These are phyloP conservation scores for Drosophila paranaensis DNA, from an alignment of 2,888 invertebrate species.

Conservation along the genomic window DNA sequence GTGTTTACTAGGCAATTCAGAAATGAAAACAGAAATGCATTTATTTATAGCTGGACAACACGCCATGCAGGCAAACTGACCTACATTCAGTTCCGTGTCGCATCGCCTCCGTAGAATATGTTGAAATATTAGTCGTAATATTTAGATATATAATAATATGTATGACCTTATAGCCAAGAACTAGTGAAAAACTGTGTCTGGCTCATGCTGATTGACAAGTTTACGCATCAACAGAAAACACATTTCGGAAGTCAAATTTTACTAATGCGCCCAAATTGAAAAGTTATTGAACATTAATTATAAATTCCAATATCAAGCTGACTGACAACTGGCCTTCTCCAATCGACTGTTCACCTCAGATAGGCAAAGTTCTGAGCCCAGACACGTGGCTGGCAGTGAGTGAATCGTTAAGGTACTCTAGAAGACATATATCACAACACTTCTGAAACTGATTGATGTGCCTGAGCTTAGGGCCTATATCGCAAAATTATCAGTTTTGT, in stretches of 20 bases:
- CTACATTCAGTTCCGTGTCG: constrained; percentile 63
- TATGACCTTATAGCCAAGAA: constrained; percentile 57
- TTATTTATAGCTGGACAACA: constrained; percentile 65
- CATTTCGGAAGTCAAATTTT: constrained; percentile 33
- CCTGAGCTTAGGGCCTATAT: not conserved
- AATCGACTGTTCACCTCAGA: constrained; percentile 57
- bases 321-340: constrained; percentile 62
- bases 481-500: not conserved
- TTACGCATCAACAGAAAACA: constrained; percentile 48
- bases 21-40: constrained; percentile 61
- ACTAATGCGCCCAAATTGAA: constrained; percentile 53
- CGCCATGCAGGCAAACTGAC: constrained; percentile 59
- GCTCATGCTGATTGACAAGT: constrained; percentile 60
- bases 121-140: constrained; percentile 45
- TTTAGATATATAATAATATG: constrained; percentile 33
- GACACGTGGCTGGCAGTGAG: constrained; percentile 47
- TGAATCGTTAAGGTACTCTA: constrained; percentile 39
- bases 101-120: constrained; percentile 35
- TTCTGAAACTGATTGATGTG: constrained; percentile 54
- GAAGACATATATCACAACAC: constrained; percentile 33
- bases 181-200: constrained; percentile 26
- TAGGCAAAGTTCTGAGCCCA: constrained; percentile 39
- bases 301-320: constrained; percentile 61
- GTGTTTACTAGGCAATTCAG: constrained; percentile 59
- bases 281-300: constrained; percentile 71